These are phyloP conservation scores for Clarias gariepinus DNA, from an alignment of 2,113 vertebrate species.

Conservation along the genomic window DNA sequence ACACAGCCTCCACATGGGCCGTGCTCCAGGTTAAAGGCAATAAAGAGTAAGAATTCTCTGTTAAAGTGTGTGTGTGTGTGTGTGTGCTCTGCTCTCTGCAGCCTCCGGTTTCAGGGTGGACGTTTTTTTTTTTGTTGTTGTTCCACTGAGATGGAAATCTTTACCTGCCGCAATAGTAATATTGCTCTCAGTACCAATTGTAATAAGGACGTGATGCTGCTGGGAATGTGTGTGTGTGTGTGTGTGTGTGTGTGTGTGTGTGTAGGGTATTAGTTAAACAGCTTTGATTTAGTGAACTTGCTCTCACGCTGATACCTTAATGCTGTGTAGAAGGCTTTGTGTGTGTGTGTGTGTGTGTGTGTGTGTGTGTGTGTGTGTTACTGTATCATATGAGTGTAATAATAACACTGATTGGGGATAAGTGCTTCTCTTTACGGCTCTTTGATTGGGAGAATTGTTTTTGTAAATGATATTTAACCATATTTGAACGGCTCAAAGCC, in stretches of 20 bases:
- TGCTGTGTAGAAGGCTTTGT: not conserved
- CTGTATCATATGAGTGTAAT: slow-evolving; percentile 25
- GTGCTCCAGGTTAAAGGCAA: slow-evolving; percentile 17
- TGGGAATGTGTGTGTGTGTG: not conserved
- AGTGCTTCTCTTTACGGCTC: slow-evolving; percentile 31
- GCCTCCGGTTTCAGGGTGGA: not conserved
- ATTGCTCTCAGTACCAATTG: slow-evolving; percentile 8
- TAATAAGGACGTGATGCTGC: slow-evolving; percentile 6
- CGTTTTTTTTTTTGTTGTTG: not conserved
- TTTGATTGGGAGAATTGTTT: slow-evolving; percentile 19
- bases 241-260: not conserved
- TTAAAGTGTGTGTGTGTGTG: not conserved
- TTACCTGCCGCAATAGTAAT: slow-evolving; percentile 22
- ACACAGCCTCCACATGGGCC: slow-evolving; percentile 28
- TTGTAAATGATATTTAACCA: slow-evolving; percentile 40
- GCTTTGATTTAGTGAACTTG: slow-evolving; percentile 4
- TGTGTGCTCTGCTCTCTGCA: not conserved
- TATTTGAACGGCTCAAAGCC: slow-evolving; percentile 23
- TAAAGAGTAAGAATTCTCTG: not conserved
- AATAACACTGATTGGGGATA: slow-evolving; percentile 26
- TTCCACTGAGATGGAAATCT: not conserved
- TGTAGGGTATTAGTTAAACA: not conserved
- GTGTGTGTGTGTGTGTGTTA: not conserved
- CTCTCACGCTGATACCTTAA: slow-evolving; percentile 1
- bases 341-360: not conserved